Base-by-base conservation (phyloP, 1,140 invertebrate species). In the Drosophila repletoides region DNA sequence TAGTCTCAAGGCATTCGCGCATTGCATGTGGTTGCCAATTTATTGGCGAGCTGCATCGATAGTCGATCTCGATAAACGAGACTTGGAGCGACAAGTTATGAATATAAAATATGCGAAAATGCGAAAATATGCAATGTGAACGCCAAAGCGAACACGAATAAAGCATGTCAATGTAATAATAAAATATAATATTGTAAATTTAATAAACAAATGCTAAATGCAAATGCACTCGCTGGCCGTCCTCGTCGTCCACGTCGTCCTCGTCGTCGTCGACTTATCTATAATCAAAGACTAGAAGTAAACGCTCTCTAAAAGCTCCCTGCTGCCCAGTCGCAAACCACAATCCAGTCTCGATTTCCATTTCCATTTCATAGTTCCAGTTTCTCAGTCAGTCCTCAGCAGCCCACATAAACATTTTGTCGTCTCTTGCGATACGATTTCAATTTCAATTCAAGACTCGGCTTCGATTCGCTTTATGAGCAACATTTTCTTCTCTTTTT, bases 81-180 rank as follows among this genome's bases (percentile, higher is more conserved):
- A 31, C 58, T 59, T 36, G 29, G 22, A 68, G 80, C 80, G 80
- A 84, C 80, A 86, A 84, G 80, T 84, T 84, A 84, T 84, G 80
- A 84, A 84, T 84, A 84, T 84, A 86, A 84, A 84, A 84, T 84
- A 84, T 84, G 75, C 80, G 80, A 77, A 86, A 86, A 84, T 84
- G 75, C 80, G 80, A 77, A 86, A 86, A 79, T 86, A 79, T 76
- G 66, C 80, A 68, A 70, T 9, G 28, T 19, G 21, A 46, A 36
- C 60, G 53, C 36, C 64, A 63, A 55, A 56, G 52, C 64, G 53
- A 51, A 34, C 56, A 51, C 74, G 79, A 84, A 77, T 79, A 83
- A 79, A 80, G 80, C 80, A 86, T 86, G 80, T 80, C 80, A 74
- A 63, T 52, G 80, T 84, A 76, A 84, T 86, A 84, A 76, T 68